Base-by-base conservation (phyloP, 2,888 invertebrate species). In the Oithona nana region DNA sequence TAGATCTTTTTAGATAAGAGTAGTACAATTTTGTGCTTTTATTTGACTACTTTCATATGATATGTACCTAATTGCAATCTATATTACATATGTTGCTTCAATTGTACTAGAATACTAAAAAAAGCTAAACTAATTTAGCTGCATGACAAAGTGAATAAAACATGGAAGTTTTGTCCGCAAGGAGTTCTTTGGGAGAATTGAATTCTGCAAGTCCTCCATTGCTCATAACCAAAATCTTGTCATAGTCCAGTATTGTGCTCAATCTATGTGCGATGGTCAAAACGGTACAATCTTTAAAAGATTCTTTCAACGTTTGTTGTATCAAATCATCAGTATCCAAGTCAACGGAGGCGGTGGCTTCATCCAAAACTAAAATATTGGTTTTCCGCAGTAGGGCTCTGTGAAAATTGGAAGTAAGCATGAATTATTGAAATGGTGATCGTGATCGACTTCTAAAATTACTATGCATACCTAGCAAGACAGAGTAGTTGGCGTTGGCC, bases 201-300 rank as follows among this genome's bases (percentile, higher is more conserved):
- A 81, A 88, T 74, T 89, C 88, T 1, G 80, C 78, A n/a, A 88
- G 80, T 67, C 79, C 76, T 3, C 88, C 88, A 68, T 80, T 81
- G 72, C 88, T 83, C 66, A 86, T 75, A 16, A 89, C 88, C 73
- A 88, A 81, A 52, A 89, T 85, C 49, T 59, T 59, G 69, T 86
- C 85, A 39, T 85, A 87, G 76, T 90, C 89, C 80, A 92, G 80
- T 68, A 93, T 89, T 28, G 92, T 93, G 74, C 90, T 90, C 65
- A 93, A 79, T 22, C 92, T 81, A 76, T 93, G 92, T 39, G 92
- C 92, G 71, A 93, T 92, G 1, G 90, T 92, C 28, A 93, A 79
- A 59, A 92, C 84, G 3, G 92, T 92, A 74, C 88, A 88, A 65
- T 85, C 80, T 65, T 79, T 80, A 73, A 93, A 93, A 73, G 90